Conservation (phyloP, 2,797 vertebrate species). For the Tokudaia tokunoshimensis region DNA sequence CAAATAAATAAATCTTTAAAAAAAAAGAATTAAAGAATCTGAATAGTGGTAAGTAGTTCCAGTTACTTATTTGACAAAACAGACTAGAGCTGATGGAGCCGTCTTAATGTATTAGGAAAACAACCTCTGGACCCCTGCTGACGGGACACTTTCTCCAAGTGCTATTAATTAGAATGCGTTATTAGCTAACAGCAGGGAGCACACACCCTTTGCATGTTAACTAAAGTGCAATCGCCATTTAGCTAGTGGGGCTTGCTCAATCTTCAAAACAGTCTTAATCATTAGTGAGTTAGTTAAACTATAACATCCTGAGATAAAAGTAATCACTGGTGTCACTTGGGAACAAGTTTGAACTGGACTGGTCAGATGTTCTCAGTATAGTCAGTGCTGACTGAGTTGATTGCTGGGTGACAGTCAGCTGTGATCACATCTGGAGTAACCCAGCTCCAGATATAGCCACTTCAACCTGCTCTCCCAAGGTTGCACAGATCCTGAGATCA, state of each 20-base stretch:
- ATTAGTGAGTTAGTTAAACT: conserved; percentile 89
- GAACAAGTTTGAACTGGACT: conserved; percentile 80
- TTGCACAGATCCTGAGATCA: not conserved
- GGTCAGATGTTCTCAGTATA: conserved; percentile 60
- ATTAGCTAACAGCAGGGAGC: conserved; percentile 84
- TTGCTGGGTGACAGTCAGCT: conserved; percentile 40
- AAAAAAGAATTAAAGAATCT: conserved; percentile 73
- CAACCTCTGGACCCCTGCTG: conserved; percentile 85
- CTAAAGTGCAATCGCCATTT: conserved; percentile 84
- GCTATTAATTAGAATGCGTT: conserved; percentile 87
- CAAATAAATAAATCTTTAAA: too few species aligned
- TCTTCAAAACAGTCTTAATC: conserved; percentile 86
- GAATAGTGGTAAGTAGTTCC: not conserved
- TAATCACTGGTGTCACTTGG: conserved; percentile 74
- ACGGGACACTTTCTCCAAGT: conserved; percentile 86
- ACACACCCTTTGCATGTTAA: conserved; percentile 80
- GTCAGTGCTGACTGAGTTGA: conserved; percentile 66
- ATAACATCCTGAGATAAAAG: conserved; percentile 83
- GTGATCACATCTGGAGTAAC: not conserved
- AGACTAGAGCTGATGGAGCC: conserved; percentile 80
- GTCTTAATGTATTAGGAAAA: conserved; percentile 83
- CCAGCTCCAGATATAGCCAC: not conserved
- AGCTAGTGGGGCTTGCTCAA: conserved; percentile 82
- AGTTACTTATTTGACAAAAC: conserved; percentile 41
- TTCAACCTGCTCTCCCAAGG: not conserved